phyloP scores from a whole-genome alignment of 2,113 vertebrate genomes.

The Rhea americana region DNA sequence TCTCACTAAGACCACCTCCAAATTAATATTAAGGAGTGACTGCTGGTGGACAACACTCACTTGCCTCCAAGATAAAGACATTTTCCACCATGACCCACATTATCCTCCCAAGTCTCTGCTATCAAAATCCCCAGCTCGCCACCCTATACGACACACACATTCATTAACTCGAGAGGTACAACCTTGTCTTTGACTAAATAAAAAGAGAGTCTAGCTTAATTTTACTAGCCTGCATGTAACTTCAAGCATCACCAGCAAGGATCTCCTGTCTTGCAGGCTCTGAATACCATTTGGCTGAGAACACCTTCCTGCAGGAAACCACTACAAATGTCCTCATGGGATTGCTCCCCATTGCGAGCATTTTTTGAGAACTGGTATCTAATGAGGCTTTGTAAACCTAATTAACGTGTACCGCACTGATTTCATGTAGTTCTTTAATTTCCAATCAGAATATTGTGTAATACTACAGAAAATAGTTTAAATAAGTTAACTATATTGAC shows the following conservation, averaged over 20 bases:
- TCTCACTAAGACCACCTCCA: background rate
- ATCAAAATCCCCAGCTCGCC: background rate
- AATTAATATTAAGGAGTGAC: background rate
- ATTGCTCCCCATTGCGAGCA: rapidly evolving
- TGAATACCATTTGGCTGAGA: background rate
- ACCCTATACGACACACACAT: background rate
- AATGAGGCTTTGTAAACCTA: background rate
- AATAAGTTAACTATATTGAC: background rate
- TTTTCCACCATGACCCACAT: background rate
- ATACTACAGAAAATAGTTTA: background rate
- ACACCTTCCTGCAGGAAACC: background rate
- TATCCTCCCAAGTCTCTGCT: background rate
- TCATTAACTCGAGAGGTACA: rapidly evolving
- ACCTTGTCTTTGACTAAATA: rapidly evolving
- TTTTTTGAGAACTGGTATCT: conserved; percentile 1
- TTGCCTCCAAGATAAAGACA: background rate
- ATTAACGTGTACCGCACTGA: background rate
- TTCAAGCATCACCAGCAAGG: background rate
- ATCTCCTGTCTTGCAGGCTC: background rate
- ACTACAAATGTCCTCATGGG: background rate
- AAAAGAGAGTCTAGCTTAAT: rapidly evolving
- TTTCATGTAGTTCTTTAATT: background rate
- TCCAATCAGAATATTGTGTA: background rate
- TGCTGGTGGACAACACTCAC: background rate
- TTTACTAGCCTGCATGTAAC: background rate